A percentile compares a stretch with the other conserved stretches of the same genome.
phyloP scores from a whole-genome alignment of 2,888 invertebrate genomes.

The Notodonta dromedarius region DNA sequence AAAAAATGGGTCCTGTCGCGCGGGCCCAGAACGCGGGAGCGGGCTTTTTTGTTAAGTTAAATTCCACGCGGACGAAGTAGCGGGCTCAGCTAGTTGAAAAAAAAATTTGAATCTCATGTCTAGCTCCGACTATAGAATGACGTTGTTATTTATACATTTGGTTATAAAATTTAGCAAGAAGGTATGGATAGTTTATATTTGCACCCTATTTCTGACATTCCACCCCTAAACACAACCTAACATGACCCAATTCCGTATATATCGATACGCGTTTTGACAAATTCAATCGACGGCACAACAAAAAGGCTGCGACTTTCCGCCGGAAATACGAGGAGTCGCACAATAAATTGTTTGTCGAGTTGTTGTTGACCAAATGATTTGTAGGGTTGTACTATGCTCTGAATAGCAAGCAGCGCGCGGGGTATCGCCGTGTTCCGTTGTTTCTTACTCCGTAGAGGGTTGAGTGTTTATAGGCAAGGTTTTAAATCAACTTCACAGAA shows the following conservation, averaged over 20 bases:
- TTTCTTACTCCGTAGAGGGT: background rate
- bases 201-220: background rate
- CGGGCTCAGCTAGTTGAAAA: no score
- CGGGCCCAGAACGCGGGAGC: no score
- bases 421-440: background rate
- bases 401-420: background rate
- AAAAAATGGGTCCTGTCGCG: no score
- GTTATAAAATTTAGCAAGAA: no score
- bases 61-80: no score
- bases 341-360: constrained; percentile 1
- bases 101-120: no score
- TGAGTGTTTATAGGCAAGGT: no score
- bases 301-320: constrained; percentile 7
- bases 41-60: no score
- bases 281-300: constrained; percentile 14
- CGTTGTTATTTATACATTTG: no score
- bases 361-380: constrained; percentile 8
- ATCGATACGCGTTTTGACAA: constrained; percentile 10
- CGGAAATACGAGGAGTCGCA: background rate
- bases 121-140: no score
- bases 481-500: no score
- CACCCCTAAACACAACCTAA: background rate
- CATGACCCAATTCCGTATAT: constrained; percentile 1
- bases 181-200: no score
- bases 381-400: background rate